Base-by-base conservation (phyloP, 2,888 invertebrate species). In the Opisthograptis luteolata region DNA sequence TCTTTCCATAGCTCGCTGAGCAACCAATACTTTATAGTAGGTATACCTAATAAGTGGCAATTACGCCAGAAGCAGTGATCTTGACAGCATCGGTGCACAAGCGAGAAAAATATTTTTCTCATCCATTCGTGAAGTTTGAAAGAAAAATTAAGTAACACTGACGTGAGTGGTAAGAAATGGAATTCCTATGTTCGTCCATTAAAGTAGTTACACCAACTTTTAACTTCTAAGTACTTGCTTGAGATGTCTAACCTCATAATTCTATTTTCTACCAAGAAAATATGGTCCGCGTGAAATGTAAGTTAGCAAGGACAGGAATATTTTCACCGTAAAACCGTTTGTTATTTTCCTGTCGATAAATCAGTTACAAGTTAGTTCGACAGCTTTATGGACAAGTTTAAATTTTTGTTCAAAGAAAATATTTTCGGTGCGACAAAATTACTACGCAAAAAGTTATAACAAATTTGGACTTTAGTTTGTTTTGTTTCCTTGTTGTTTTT, bases 181-280 rank as follows among this genome's bases (percentile, higher is more conserved):
- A 55, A 12, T 48, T 60, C 43, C 34, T 42, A 28, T 60, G 62
- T 62, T 44, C 40, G 27, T 28, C 50, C 36, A 43, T 43, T 42
- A 41, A 5, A 44, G 9, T 39, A 37, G 39, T 44, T 30, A 42
- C 31, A 36, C 10, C 12, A 22, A 35, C 44, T 19, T 20, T 20
- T 37, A 57, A 60, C 44, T 56, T 40, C 9, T 20, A 44, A 53
- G 39, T 39, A 24, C 28, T n/a, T 35, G 5, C 17, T 14, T 7
- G 8, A 2, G 9, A 25, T n/a, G 15, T 28, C 20, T 25, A 25
- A 44, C 44, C 4, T 35, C 35, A 13, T 35, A 45, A 30, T 40
- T 41, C 20, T 22, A 13, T 40, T 24, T 32, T 10, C 12, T 25
- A 27, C 19, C 19, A 25, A 42, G 32, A 37, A 49, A 31, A 32